Conservation (phyloP, 2,888 invertebrate species). For the Drosophila neonasuta region DNA sequence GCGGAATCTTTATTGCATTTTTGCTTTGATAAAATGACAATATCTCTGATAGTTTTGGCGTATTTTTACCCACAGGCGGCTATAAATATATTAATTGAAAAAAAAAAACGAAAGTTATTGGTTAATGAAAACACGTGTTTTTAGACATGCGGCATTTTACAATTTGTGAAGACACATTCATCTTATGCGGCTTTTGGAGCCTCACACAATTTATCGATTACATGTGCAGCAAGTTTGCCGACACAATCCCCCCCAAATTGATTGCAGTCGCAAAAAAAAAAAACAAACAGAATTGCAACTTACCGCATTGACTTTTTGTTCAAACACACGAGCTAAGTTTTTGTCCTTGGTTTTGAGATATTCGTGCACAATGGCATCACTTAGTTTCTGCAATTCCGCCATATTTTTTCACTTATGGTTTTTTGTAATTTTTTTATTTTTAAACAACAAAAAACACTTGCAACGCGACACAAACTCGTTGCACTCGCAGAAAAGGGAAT, state of each 20-base stretch:
- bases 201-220: conserved; percentile 9
- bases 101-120: conserved; percentile 35
- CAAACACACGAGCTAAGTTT: conserved; percentile 86
- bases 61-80: conserved; percentile 86
- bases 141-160: conserved; percentile 10
- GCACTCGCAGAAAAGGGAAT: conserved; percentile 30
- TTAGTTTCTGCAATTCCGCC: conserved; percentile 83
- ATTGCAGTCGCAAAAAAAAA: conserved; percentile 21
- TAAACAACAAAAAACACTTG: conserved; percentile 13
- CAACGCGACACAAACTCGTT: conserved; percentile 22
- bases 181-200: not conserved
- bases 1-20: conserved; percentile 82
- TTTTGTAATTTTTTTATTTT: conserved; percentile 11
- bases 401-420: conserved; percentile 69
- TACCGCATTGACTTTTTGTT: conserved; percentile 89
- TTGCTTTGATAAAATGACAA: conserved; percentile 84
- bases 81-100: conserved; percentile 80
- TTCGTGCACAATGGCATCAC: conserved; percentile 86
- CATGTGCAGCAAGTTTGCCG: not conserved
- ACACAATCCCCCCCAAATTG: not conserved
- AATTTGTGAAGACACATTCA: not conserved
- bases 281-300: conserved; percentile 80
- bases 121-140: conserved; percentile 66
- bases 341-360: conserved; percentile 86
- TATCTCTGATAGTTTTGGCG: conserved; percentile 86